Evolutionary conservation across 2,888 invertebrate genomes (phyloP), one percentile per base, ranked within the genome.

Genomic region (Dynastes hyllus): DNA sequence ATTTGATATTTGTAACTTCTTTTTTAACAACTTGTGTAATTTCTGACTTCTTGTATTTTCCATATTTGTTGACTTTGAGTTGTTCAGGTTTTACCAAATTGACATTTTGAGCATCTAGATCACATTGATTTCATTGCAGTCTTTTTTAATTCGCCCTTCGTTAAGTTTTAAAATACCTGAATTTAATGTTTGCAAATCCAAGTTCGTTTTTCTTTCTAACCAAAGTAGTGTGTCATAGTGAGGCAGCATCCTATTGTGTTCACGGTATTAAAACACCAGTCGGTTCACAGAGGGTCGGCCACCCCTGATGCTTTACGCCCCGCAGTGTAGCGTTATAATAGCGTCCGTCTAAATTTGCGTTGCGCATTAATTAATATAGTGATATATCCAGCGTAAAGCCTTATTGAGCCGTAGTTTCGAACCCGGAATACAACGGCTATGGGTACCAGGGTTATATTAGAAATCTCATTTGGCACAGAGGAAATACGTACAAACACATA

Each of bases 251-350:
- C 85, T 82, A 85, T 87, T 85, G 86, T 86, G 82, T 84, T 81
- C 81, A 80, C 84, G 82, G 84, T 85, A 86, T 86, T 84, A 86
- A 85, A 86, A 87, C 88, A 88, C 87, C 88, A 87, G 87, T 83
- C 84, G 84, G 87, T 88, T 88, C 88, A 86, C 86, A 83, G 80
- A 86, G 84, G 83, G 83, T 82, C 81, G 83, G 71, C 82, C 83
- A 83, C 84, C 83, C 83, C 81, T 83, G 8, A 58, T 58, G 76
- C 81, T 82, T 83, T 82, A 80, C 82, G 80, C 85, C 85, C 86
- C 82, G 82, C 83, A 81, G 83, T 84, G 84, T 84, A 84, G 84
- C 83, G 81, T 84, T 85, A 86, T 85, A 87, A 87, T 86, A 85
- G 86, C 84, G 83, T 85, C 85, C 85, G 84, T 78, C 83, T 78